A percentile compares a stretch with the other conserved stretches of the same genome.
Conservation (phyloP, 2,888 invertebrate genomes). For the Parnassius apollo region DNA sequence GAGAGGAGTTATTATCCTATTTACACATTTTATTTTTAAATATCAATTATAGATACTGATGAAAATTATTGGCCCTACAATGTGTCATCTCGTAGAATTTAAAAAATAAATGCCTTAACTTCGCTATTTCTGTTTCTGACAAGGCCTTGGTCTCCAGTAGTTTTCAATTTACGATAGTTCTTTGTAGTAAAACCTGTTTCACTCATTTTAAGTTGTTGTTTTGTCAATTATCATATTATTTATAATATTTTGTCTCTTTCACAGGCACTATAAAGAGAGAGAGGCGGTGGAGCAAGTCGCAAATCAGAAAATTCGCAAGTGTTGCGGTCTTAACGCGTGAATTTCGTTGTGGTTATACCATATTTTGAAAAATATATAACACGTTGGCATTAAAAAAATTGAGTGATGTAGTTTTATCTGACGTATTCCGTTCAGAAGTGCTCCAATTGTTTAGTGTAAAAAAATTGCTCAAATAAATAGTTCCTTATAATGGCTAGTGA, state of each 20-base stretch:
- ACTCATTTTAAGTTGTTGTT: conserved; percentile 43
- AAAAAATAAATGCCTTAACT: too few species aligned
- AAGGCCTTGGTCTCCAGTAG: conserved; percentile 28
- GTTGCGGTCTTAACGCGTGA: conserved; percentile 39
- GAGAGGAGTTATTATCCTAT: too few species aligned
- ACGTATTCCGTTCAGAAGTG: conserved; percentile 39
- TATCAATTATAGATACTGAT: too few species aligned
- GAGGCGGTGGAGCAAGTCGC: conserved; percentile 33
- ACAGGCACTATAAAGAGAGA: conserved; percentile 52
- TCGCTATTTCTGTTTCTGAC: neutral
- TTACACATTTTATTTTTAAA: too few species aligned
- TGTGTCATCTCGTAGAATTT: neutral
- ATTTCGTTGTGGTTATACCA: conserved; percentile 35
- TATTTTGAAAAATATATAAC: conserved; percentile 29
- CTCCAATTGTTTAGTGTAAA: conserved; percentile 35
- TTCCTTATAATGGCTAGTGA: conserved; percentile 65
- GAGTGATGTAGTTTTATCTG: conserved; percentile 29
- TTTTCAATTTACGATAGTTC: conserved; percentile 29
- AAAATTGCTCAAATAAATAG: conserved; percentile 40
- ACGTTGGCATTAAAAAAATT: neutral
- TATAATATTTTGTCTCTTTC: conserved; percentile 53
- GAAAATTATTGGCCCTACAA: neutral
- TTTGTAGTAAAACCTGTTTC: conserved; percentile 42
- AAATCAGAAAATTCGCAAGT: conserved; percentile 40
- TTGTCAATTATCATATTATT: conserved; percentile 56